Conservation (phyloP, 2,888 invertebrate genomes). For the Autographa gamma region DNA sequence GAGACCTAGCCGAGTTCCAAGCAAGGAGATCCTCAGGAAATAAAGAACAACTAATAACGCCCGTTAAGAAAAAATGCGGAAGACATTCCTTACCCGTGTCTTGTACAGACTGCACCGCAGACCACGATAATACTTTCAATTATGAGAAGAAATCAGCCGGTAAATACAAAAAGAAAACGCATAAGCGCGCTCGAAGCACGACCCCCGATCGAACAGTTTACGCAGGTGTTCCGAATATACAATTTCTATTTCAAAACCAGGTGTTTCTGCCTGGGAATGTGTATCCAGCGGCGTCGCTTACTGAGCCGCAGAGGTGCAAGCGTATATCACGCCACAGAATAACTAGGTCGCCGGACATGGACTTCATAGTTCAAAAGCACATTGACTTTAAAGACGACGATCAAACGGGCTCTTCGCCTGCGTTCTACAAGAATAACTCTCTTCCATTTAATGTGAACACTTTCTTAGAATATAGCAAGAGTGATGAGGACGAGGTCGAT, state of each 20-base stretch:
- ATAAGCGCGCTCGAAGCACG: constrained; percentile 72
- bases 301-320: constrained; percentile 73
- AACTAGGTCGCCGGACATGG: constrained; percentile 69
- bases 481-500: constrained; percentile 71
- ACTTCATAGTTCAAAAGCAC: constrained; percentile 74
- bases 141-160: constrained; percentile 83
- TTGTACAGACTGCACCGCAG: constrained; percentile 79
- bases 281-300: constrained; percentile 68
- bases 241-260: constrained; percentile 86
- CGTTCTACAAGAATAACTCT: constrained; percentile 80
- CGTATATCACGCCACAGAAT: constrained; percentile 62
- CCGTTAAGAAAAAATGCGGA: constrained; percentile 80
- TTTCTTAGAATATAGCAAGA: constrained; percentile 69
- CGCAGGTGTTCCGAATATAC: constrained; percentile 80
- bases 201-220: constrained; percentile 68
- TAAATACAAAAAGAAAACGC: constrained; percentile 79
- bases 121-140: constrained; percentile 80
- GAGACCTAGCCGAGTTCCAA: constrained; percentile 85
- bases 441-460: constrained; percentile 74
- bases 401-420: constrained; percentile 70
- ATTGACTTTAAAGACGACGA: constrained; percentile 78
- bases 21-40: constrained; percentile 78
- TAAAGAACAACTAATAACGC: constrained; percentile 72
- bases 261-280: constrained; percentile 85
- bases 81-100: constrained; percentile 81